Percentiles rank a stretch among this genome's conserved stretches.
These are phyloP conservation scores for Heliopora coerulea DNA, from an alignment of 92 coral and sea anemone genomes.

Conservation along the genomic window DNA sequence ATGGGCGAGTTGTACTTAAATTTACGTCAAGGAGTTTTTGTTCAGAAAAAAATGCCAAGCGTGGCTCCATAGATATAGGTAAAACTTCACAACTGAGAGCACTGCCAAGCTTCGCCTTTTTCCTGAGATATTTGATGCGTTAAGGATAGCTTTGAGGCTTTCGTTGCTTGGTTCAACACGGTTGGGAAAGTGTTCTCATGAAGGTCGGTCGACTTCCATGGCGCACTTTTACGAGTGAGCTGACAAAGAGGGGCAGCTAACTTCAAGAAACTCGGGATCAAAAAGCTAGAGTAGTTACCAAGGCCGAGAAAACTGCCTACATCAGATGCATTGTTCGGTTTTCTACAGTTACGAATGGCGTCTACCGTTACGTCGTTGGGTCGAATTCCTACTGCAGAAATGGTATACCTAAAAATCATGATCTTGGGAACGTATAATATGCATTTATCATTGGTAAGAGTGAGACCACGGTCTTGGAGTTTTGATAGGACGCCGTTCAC, in stretches of 20 bases:
- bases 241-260: conserved; percentile 15
- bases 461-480: conserved; percentile 8
- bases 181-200: conserved; percentile 22
- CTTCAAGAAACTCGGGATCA: conserved; percentile 18
- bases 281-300: conserved; percentile 16
- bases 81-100: too few species aligned
- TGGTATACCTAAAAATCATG: conserved; percentile 5
- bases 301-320: conserved; percentile 42
- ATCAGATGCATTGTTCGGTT: conserved; percentile 26
- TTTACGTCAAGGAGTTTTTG: conserved; percentile 11
- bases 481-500: not conserved
- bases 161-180: conserved; percentile 26
- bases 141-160: conserved; percentile 16
- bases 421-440: conserved; percentile 26
- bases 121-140: too few species aligned
- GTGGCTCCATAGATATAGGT: too few species aligned
- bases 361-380: conserved; percentile 11
- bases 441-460: conserved; percentile 38
- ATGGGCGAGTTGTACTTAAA: conserved; percentile 14
- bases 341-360: conserved; percentile 1
- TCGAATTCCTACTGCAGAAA: conserved; percentile 28
- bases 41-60: too few species aligned
- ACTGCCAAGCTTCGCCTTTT: too few species aligned
- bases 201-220: conserved; percentile 6
- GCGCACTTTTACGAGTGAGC: conserved; percentile 11